Evolutionary conservation across 1,140 invertebrate species (phyloP).

Genomic region (Lysiphlebus fabarum): DNA sequence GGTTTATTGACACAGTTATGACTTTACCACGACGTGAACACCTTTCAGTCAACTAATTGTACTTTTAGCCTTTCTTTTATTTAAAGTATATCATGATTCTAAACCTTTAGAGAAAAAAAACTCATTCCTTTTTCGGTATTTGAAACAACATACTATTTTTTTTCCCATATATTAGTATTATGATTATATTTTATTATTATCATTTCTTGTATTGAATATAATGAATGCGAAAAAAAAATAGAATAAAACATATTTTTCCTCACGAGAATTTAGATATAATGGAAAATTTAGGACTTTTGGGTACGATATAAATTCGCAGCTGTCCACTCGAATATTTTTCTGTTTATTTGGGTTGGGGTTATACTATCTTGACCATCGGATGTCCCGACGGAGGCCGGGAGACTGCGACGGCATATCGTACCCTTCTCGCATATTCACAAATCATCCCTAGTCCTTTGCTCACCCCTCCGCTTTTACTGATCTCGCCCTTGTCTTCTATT

Average conservation of each 20-base stretch:
- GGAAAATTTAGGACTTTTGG: slow-evolving; percentile 51
- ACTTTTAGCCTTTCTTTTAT: slow-evolving; percentile 14
- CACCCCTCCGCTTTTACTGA: no score
- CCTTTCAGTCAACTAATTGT: slow-evolving; percentile 27
- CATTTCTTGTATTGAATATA: neutral
- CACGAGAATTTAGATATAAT: slow-evolving; percentile 38
- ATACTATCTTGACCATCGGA: slow-evolving; percentile 50
- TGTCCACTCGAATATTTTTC: slow-evolving; percentile 55
- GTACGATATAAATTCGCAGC: slow-evolving; percentile 51
- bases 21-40: slow-evolving; percentile 46
- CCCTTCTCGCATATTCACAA: slow-evolving; percentile 55
- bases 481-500: no score
- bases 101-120: neutral
- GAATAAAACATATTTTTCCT: slow-evolving; percentile 35
- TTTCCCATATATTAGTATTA: neutral
- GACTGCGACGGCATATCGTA: slow-evolving; percentile 41
- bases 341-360: slow-evolving; percentile 47
- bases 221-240: slow-evolving; percentile 35
- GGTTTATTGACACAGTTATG: slow-evolving; percentile 46
- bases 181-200: neutral
- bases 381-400: slow-evolving; percentile 17
- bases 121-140: neutral
- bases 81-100: slow-evolving; percentile 11
- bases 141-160: neutral
- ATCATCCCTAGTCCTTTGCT: slow-evolving; percentile 45